phyloP scores from a whole-genome alignment of 2,797 vertebrate species.

The Micrastur ruficollis region DNA sequence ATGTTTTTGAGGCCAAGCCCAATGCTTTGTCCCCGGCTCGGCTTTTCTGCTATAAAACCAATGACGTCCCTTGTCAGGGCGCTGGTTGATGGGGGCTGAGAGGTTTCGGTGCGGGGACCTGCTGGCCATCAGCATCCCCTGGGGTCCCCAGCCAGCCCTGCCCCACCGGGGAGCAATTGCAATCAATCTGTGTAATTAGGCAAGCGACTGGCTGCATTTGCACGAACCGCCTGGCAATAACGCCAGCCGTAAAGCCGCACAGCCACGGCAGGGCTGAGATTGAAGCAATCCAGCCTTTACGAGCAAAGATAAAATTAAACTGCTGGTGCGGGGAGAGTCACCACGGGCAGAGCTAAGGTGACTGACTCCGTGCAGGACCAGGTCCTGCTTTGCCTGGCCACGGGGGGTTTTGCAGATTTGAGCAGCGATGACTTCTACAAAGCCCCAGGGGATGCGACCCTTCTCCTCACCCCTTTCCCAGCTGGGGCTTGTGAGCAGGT shows the following conservation, averaged over 20 bases:
- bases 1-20: neutral
- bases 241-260: neutral
- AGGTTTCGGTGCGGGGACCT: neutral
- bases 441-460: neutral
- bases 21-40: neutral
- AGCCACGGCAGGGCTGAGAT: neutral
- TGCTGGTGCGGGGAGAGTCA: neutral
- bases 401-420: neutral
- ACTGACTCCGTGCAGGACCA: neutral
- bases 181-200: neutral
- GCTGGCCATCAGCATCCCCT: neutral
- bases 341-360: neutral
- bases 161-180: neutral
- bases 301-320: neutral
- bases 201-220: fast-evolving
- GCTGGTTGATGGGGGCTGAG: neutral
- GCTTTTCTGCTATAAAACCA: neutral
- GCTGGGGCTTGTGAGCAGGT: neutral
- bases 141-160: neutral
- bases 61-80: neutral
- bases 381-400: neutral
- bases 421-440: neutral
- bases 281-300: neutral
- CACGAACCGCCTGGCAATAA: neutral
- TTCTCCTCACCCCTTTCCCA: neutral